Evolutionary conservation across 2,888 invertebrate genomes (phyloP), one percentile per base, ranked within the genome.

Genomic region (Drosophila gaucha): DNA sequence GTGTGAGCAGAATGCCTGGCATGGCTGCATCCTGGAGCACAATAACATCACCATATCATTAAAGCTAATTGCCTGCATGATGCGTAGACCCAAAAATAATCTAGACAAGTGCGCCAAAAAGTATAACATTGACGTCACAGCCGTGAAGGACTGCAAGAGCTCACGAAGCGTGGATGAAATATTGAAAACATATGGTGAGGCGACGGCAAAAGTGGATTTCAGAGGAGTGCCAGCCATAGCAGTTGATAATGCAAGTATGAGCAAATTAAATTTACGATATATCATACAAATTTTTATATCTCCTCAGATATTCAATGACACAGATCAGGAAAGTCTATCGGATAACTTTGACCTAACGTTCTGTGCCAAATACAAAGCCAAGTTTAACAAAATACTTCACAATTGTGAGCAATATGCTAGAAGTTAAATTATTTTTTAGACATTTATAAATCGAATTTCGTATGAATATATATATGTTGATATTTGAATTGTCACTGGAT

Each of bases 11-110:
- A 91, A 91, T 80, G 90, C 91, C 4, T 68, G 89, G 55, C 92
- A 92, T 63, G 91, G 78, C 16, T 92, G 91, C 58, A 88, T 91
- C 16, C 80, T 91, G 50, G 91, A 91, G 56, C 80, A 90, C 39
- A 83, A 87, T 39, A 69, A 70, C 9, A 64, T 80, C 6, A 38
- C 38, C 3, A 74, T 79, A 1, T 78, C 90, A 20, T 52, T 90
- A 18, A 74, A 86, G 49, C 67, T 91, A 47, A 88, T 92, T 18
- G 68, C 79, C 50, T 91, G 92, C 70, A 69, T 91, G 74, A 86
- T 91, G 86, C 67, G 73, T 6, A 67, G 79, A 18, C 76, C 54
- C 30, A 69, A 59, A 36, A 86, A 82, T 41, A 47, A 50, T 24
- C 52, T 77, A 6, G 31, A 55, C 16, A 35, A 79, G 72, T 91